Conservation (phyloP, 1,140 invertebrate genomes). For the Drosophila setifemur region DNA sequence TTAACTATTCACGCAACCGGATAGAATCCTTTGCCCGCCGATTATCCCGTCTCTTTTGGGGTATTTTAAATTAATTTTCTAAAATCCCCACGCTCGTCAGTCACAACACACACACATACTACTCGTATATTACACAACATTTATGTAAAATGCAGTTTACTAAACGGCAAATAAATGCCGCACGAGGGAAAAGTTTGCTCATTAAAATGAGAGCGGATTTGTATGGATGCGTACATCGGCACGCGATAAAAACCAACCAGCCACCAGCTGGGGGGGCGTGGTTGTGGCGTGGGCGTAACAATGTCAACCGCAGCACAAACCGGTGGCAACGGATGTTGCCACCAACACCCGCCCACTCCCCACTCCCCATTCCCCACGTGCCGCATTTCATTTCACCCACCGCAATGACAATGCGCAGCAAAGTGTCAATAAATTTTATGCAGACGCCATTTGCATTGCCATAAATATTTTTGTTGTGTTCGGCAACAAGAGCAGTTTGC, state of each 20-base stretch:
- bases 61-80: constrained; percentile 42
- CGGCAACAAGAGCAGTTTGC: constrained; percentile 2
- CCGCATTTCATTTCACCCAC: not conserved
- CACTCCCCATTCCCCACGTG: not conserved
- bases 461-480: constrained; percentile 65
- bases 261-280: constrained; percentile 9
- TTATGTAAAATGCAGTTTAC: constrained; percentile 45
- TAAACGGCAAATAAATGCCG: constrained; percentile 66
- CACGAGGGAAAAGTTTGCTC: constrained; percentile 60
- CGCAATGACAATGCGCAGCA: constrained; percentile 67
- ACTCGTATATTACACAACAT: constrained; percentile 2
- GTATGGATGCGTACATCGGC: too few species aligned
- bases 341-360: too few species aligned
- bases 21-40: constrained; percentile 27
- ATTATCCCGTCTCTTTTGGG: constrained; percentile 26
- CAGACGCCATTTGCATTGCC: constrained; percentile 74
- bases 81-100: constrained; percentile 1
- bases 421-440: constrained; percentile 81
- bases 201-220: constrained; percentile 64
- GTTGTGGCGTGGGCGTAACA: constrained; percentile 53
- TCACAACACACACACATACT: not conserved
- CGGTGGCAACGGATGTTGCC: constrained; percentile 47
- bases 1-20: constrained; percentile 40
- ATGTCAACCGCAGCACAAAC: constrained; percentile 67
- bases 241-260: too few species aligned